These are phyloP conservation scores for Drosophila trapezifrons DNA, from an alignment of 1,140 invertebrate species.

Conservation along the genomic window DNA sequence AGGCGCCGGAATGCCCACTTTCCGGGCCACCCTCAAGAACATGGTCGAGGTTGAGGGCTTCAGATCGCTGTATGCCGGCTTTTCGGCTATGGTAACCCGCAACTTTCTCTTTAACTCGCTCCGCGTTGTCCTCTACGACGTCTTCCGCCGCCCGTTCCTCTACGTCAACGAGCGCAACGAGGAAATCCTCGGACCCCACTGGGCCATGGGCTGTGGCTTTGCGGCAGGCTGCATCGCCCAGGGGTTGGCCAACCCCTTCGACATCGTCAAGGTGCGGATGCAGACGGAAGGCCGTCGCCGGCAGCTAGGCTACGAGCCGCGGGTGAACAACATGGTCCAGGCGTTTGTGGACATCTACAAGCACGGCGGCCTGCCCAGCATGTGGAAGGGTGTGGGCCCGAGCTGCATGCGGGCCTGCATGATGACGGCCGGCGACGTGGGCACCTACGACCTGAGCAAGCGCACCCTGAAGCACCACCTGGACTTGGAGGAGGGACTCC, in stretches of 20 bases:
- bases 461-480: conserved; percentile 43
- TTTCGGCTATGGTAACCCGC: conserved; percentile 47
- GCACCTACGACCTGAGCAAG: conserved; percentile 60
- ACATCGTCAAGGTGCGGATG: conserved; percentile 62
- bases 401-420: conserved; percentile 60
- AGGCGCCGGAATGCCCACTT: neutral
- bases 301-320: conserved; percentile 15
- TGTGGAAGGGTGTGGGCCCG: conserved; percentile 43
- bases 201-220: conserved; percentile 30
- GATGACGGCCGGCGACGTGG: conserved; percentile 64
- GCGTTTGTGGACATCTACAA: conserved; percentile 36
- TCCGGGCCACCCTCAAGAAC: conserved; percentile 21
- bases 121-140: conserved; percentile 56
- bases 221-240: conserved; percentile 57
- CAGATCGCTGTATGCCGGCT: conserved; percentile 35
- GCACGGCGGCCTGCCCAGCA: conserved; percentile 10
- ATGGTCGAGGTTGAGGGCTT: conserved; percentile 20
- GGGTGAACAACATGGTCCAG: conserved; percentile 9
- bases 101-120: conserved; percentile 57
- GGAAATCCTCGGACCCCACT: neutral
- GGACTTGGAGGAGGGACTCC: conserved; percentile 28
- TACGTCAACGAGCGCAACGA: conserved; percentile 10
- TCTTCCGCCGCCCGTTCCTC: conserved; percentile 39
- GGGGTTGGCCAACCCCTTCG: conserved; percentile 52
- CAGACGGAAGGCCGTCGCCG: conserved; percentile 45